Percentiles rank a stretch among this genome's conserved stretches.
These are phyloP conservation scores for Tolypeutes matacus DNA, from an alignment of 2,797 vertebrate species.

Conservation along the genomic window DNA sequence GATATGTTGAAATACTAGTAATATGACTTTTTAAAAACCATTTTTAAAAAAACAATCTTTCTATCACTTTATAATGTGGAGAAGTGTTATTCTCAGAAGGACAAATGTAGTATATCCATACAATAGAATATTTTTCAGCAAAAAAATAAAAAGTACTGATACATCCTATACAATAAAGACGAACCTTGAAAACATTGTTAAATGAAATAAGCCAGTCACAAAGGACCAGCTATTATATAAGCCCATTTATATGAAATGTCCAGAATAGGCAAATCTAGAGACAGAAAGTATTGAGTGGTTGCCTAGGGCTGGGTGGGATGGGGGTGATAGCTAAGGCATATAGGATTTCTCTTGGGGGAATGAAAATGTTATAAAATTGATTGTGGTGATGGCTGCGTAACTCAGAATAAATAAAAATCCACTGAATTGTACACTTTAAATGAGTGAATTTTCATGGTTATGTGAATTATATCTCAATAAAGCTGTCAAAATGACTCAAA, in stretches of 20 bases:
- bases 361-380: conserved; percentile 55
- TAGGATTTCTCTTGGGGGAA: background rate
- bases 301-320: background rate
- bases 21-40: background rate
- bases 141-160: conserved; percentile 11
- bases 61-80: conserved; percentile 41
- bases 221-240: background rate
- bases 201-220: conserved; percentile 16
- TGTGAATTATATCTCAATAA: conserved; percentile 58
- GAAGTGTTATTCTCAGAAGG: conserved; percentile 41
- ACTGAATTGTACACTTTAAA: background rate
- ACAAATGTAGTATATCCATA: background rate
- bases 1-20: conserved; percentile 6
- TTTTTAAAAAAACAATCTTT: background rate
- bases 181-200: conserved; percentile 41
- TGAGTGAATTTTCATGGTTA: conserved; percentile 2
- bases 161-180: background rate
- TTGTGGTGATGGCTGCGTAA: background rate
- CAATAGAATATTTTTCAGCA: conserved; percentile 1
- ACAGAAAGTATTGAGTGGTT: background rate
- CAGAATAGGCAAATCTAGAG: background rate
- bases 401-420: conserved; percentile 22
- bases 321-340: background rate
- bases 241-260: background rate
- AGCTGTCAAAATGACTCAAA: conserved; percentile 38